Conservation (phyloP, 2,888 invertebrate species). For the Rhodophaea formosa region DNA sequence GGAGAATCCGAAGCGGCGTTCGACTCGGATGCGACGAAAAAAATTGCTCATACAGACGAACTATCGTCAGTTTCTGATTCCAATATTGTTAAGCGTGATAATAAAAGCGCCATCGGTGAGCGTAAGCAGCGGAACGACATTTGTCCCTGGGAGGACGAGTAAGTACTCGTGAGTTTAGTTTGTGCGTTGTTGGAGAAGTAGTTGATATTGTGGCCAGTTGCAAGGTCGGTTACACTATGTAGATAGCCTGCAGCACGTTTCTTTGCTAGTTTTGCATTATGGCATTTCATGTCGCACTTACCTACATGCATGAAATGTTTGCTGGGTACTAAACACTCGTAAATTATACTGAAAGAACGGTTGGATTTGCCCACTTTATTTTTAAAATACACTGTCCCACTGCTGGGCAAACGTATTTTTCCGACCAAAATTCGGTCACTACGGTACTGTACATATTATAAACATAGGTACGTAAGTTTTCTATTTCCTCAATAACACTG, state of each 20-base stretch:
- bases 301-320: constrained; percentile 20
- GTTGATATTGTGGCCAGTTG: constrained; percentile 22
- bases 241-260: constrained; percentile 17
- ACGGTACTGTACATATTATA: too few relatives aligned
- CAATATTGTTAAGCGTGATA: constrained; percentile 71
- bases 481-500: too few relatives aligned
- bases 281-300: not conserved
- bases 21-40: constrained; percentile 58
- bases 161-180: constrained; percentile 78
- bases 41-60: constrained; percentile 68
- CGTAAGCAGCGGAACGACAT: constrained; percentile 87
- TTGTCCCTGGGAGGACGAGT: constrained; percentile 98
- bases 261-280: constrained; percentile 17
- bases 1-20: constrained; percentile 54
- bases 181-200: constrained; percentile 36
- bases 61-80: constrained; percentile 67
- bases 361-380: not conserved
- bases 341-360: not conserved
- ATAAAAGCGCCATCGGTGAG: constrained; percentile 61
- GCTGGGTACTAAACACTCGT: constrained; percentile 2
- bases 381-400: too few relatives aligned
- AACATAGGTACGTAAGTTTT: too few relatives aligned
- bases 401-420: too few relatives aligned
- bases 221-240: constrained; percentile 9
- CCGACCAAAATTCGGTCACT: too few relatives aligned